A percentile compares a stretch with the other conserved stretches of the same genome.
phyloP scores from a whole-genome alignment of 2,797 vertebrate genomes.

The Lophius americanus region DNA sequence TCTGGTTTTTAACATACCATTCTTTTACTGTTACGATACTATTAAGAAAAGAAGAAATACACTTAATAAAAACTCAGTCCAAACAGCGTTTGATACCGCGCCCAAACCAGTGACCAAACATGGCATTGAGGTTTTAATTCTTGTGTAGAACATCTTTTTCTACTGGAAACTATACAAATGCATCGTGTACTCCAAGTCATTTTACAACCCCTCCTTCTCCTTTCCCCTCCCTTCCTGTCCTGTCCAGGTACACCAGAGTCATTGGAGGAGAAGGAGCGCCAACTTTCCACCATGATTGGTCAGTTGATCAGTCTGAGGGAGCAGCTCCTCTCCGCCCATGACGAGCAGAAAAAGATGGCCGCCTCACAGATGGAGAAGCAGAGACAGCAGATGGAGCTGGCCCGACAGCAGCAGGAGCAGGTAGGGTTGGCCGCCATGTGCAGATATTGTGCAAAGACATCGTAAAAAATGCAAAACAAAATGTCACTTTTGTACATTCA shows the following conservation, averaged over 20 bases:
- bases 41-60: no score
- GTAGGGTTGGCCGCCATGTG: constrained; percentile 70
- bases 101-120: neutral
- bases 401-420: constrained; percentile 96
- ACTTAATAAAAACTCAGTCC: neutral
- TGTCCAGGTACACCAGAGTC: constrained; percentile 90
- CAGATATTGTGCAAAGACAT: neutral
- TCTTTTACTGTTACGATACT: no score
- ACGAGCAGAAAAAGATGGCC: constrained; percentile 96
- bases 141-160: neutral
- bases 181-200: neutral
- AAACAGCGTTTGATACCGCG: neutral
- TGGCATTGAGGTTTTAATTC: neutral
- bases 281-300: constrained; percentile 94
- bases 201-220: neutral
- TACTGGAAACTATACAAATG: neutral
- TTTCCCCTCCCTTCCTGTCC: no score
- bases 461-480: no score
- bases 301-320: constrained; percentile 95
- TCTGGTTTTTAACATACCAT: neutral
- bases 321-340: constrained; percentile 93
- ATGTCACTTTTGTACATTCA: no score
- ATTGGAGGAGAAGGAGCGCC: constrained; percentile 92
- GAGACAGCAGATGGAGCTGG: constrained; percentile 96
- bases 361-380: constrained; percentile 96